Conservation (phyloP, 2,888 invertebrate genomes). For the Melanotus villosus region DNA sequence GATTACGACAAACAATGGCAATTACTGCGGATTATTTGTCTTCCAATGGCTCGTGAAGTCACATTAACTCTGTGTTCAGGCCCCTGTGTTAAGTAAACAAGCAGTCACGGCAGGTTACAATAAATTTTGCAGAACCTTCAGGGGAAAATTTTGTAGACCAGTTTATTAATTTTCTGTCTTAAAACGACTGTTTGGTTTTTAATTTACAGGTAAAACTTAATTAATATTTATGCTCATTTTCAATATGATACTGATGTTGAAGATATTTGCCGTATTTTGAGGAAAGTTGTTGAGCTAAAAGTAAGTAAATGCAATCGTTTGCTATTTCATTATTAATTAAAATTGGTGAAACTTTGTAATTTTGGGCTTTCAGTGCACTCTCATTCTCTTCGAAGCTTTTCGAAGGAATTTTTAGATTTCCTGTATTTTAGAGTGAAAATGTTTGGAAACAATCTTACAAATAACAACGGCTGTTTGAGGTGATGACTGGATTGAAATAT, state of each 20-base stretch:
- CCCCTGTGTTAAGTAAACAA: conserved; percentile 36
- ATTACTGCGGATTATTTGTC: conserved; percentile 40
- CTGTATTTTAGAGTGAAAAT: conserved; percentile 4
- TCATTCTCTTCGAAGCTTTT: too few relatives aligned
- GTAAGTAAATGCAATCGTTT: too few relatives aligned
- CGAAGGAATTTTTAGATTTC: conserved; percentile 15
- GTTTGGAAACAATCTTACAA: conserved; percentile 24
- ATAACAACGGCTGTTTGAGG: conserved; percentile 13
- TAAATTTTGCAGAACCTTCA: conserved; percentile 37
- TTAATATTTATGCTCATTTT: not conserved
- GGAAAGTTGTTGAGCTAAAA: too few relatives aligned
- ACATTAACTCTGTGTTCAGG: conserved; percentile 32
- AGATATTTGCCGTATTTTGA: too few relatives aligned
- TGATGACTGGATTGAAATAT: conserved; percentile 41
- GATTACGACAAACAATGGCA: conserved; percentile 26
- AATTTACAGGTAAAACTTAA: too few relatives aligned
- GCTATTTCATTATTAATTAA: too few relatives aligned
- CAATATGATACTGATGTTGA: too few relatives aligned
- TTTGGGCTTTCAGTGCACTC: too few relatives aligned
- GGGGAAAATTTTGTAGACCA: conserved; percentile 29
- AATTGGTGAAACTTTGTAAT: too few relatives aligned
- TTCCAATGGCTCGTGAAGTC: conserved; percentile 30
- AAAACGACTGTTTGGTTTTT: too few relatives aligned
- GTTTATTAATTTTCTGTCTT: too few relatives aligned
- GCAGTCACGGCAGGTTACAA: conserved; percentile 33